Evolutionary conservation across 2,888 invertebrate genomes (phyloP), one percentile per base, ranked within the genome.

Genomic region (Drosophila merina): DNA sequence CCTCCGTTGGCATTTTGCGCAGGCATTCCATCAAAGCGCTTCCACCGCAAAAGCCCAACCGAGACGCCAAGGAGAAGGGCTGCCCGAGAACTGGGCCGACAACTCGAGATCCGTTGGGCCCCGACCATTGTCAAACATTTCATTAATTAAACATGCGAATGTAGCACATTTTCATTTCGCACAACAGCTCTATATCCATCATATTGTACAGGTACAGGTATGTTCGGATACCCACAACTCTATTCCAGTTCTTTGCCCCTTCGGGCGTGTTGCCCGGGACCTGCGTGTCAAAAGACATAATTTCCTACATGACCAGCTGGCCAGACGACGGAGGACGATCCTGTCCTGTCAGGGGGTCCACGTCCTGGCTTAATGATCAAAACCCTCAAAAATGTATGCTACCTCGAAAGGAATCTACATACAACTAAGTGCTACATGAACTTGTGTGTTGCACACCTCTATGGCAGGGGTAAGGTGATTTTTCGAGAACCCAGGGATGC

Each of bases 91-190:
- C 28, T 9, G 28, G 25, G 26, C 7, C 47, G 26, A 26, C 5
- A 44, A 33, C n/a, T n/a, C 4, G 1, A 36, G 36, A 36, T 36
- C 36, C 36, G 36, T 12, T 5, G 36, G 36, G 36, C 9, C 25
- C 28, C 55, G 67, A 51, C 69, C 78, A 83, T 84, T 84, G 84
- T 86, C 84, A 83, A 83, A 82, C 86, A 79, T 75, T 86, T 81
- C 77, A 89, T 89, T 89, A 89, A 89, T 89, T 89, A 88, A 89
- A 87, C 88, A 89, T 86, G 88, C 88, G 88, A 89, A 79, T 82
- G 83, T 76, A 59, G 77, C 86, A 85, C 79, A 82, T 79, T 83
- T 83, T 85, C 74, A 82, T 85, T 86, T 83, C 55, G 75, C 86
- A 76, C 77, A 82, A 77, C 70, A 77, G 63, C 72, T 54, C 42